Evolutionary conservation across 2,888 invertebrate genomes (phyloP).

Genomic region (Hofmannophila pseudospretella): DNA sequence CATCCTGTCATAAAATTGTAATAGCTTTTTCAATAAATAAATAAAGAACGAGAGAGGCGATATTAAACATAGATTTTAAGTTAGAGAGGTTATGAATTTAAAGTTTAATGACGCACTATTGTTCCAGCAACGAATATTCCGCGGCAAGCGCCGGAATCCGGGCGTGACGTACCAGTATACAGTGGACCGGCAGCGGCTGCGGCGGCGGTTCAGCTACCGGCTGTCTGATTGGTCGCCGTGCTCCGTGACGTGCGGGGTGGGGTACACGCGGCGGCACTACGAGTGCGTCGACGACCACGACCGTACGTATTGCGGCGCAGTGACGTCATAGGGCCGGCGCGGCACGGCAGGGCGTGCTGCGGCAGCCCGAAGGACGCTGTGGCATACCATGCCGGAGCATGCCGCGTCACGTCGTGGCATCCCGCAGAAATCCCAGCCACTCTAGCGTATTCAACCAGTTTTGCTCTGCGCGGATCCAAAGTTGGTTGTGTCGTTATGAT

Average conservation of each 20-base stretch:
- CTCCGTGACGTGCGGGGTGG: constrained; percentile 87
- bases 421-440: not conserved
- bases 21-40: too few species aligned
- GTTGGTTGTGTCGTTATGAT: too few species aligned
- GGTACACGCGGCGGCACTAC: constrained; percentile 76
- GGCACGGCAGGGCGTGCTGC: not conserved
- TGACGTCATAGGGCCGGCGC: not conserved
- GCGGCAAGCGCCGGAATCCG: constrained; percentile 85
- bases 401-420: not conserved
- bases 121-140: constrained; percentile 81
- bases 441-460: not conserved
- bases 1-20: too few species aligned
- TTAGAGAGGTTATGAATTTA: too few species aligned
- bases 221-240: constrained; percentile 90
- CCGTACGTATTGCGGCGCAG: too few species aligned
- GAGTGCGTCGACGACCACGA: constrained; percentile 56
- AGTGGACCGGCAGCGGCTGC: constrained; percentile 68
- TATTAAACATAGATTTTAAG: too few species aligned
- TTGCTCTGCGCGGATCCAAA: too few species aligned
- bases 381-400: not conserved
- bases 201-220: constrained; percentile 83
- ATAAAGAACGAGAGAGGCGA: too few species aligned
- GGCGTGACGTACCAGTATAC: constrained; percentile 92
- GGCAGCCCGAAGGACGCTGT: not conserved
- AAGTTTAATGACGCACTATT: too few species aligned